phyloP scores from a whole-genome alignment of 2,113 vertebrate species.

The Urocolius indicus region DNA sequence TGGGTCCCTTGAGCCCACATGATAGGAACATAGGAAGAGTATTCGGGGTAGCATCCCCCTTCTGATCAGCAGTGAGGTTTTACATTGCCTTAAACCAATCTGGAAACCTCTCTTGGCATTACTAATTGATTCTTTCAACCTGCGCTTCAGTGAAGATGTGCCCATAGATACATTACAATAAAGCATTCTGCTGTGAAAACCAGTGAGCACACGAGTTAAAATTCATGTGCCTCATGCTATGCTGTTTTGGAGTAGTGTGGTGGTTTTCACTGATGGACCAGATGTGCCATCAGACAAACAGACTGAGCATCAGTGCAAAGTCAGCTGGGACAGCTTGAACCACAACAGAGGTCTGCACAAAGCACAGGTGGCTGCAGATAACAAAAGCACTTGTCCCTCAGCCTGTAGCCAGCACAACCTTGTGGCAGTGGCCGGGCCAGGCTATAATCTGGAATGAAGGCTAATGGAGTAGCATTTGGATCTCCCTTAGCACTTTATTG shows the following conservation, averaged over 20 bases:
- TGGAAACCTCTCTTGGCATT: background rate
- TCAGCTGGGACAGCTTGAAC: background rate
- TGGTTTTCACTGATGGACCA: background rate
- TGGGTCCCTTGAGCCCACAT: background rate
- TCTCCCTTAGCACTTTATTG: conserved; percentile 7
- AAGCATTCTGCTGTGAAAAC: background rate
- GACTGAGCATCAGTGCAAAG: background rate
- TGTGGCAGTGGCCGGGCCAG: background rate
- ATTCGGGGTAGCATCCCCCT: background rate
- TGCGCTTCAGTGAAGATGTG: background rate
- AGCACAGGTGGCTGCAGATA: background rate
- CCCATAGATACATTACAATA: background rate
- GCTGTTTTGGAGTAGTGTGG: background rate
- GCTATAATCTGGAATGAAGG: background rate
- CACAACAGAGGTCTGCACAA: background rate
- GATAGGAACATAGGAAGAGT: background rate
- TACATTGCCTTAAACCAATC: background rate
- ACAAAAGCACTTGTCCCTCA: background rate
- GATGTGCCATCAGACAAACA: accelerated
- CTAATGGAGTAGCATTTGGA: background rate
- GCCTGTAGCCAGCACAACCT: background rate
- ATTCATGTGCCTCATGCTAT: accelerated
- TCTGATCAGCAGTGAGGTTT: background rate
- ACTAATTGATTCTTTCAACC: background rate
- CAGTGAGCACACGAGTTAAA: background rate